These are phyloP conservation scores for Acrocephalus kingi DNA, from an alignment of 2,113 vertebrate genomes.

Conservation along the genomic window DNA sequence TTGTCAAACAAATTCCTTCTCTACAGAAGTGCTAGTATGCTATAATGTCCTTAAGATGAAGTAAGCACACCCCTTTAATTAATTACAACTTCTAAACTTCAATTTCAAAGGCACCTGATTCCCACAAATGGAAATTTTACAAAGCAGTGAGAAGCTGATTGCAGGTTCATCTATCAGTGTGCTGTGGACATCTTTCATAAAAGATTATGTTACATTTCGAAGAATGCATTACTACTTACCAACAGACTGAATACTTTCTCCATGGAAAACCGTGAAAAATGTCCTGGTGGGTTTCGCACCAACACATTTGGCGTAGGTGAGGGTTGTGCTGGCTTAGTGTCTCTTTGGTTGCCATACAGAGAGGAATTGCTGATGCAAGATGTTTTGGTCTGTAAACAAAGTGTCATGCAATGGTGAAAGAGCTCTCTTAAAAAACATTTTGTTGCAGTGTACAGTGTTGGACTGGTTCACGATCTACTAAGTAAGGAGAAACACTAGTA, in stretches of 20 bases:
- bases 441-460: neutral
- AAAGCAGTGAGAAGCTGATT: neutral
- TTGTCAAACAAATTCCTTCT: neutral
- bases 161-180: neutral
- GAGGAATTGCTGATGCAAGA: neutral
- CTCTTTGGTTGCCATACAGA: neutral
- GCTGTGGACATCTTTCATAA: neutral
- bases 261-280: neutral
- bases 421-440: neutral
- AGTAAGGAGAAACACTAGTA: neutral
- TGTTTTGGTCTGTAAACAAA: neutral
- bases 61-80: neutral
- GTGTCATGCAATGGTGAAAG: neutral
- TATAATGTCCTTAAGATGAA: neutral
- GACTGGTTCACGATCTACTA: neutral
- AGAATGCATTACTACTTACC: neutral
- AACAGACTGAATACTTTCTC: neutral
- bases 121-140: neutral
- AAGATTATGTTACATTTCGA: neutral
- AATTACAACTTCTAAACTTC: neutral
- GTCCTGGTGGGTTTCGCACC: neutral
- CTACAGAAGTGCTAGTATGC: neutral
- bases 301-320: neutral
- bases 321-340: neutral
- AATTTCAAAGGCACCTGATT: neutral